Evolutionary conservation across 2,888 invertebrate species (phyloP).

Genomic region (Harpalus rubripes): DNA sequence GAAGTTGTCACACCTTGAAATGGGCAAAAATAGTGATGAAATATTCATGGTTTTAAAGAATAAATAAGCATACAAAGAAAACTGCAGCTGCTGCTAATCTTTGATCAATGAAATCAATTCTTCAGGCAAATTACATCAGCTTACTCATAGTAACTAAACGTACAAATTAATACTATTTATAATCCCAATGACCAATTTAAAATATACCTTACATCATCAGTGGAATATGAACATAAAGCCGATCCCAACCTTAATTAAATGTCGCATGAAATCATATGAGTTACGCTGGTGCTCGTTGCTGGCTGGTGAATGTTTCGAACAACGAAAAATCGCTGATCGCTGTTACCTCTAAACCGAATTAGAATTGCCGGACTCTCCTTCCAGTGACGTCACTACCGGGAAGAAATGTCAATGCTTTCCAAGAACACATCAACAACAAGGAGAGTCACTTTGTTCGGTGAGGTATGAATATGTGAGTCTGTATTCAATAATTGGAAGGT

Average conservation of each 20-base stretch:
- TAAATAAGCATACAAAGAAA: neutral
- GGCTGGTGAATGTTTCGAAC: conserved; percentile 25
- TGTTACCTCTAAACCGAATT: conserved; percentile 18
- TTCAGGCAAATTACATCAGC: conserved; percentile 24
- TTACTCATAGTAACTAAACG: conserved; percentile 9
- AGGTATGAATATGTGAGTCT: neutral
- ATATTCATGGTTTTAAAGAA: neutral
- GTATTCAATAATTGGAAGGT: no score
- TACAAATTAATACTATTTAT: conserved; percentile 50
- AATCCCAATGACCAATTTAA: conserved; percentile 45
- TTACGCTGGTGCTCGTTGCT: neutral
- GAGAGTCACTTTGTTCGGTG: neutral
- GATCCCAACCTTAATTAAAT: conserved; percentile 45
- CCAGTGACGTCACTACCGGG: conserved; percentile 3
- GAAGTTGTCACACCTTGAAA: no score
- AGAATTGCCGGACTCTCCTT: neutral
- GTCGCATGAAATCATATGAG: conserved; percentile 50
- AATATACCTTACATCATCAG: conserved; percentile 43
- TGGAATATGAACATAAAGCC: conserved; percentile 43
- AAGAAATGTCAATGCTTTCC: conserved; percentile 15
- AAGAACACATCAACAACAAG: neutral
- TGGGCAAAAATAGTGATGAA: neutral
- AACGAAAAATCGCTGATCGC: conserved; percentile 13
- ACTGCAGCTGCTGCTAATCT: neutral
- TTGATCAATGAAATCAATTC: conserved; percentile 29